phyloP scores from a whole-genome alignment of 2,888 invertebrate species.

The Zygothrica quintamaculata region DNA sequence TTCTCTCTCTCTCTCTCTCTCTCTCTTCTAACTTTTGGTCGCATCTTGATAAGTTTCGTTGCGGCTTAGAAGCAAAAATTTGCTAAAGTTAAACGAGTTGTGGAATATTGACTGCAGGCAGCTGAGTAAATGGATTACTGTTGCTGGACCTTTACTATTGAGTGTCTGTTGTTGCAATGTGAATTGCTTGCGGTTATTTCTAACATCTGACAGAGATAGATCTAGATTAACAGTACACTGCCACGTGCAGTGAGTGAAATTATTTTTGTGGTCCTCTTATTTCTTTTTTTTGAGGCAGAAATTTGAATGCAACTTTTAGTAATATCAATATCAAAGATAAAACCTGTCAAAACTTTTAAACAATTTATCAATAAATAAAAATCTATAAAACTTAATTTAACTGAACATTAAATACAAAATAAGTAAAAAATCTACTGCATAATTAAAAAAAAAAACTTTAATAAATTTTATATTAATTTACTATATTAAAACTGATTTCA shows the following conservation, averaged over 20 bases:
- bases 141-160: slow-evolving; percentile 22
- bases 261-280: not conserved
- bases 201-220: not conserved
- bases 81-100: slow-evolving; percentile 65
- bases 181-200: slow-evolving; percentile 28
- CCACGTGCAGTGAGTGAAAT: not conserved
- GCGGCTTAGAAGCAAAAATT: slow-evolving; percentile 64
- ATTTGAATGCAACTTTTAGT: too few relatives aligned
- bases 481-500: slow-evolving; percentile 1
- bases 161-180: slow-evolving; percentile 16
- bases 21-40: not conserved
- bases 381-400: too few relatives aligned
- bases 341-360: too few relatives aligned
- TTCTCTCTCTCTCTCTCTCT: not conserved
- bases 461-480: slow-evolving; percentile 16
- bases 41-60: slow-evolving; percentile 50
- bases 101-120: slow-evolving; percentile 54
- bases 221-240: not conserved
- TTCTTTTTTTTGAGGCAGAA: too few relatives aligned
- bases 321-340: too few relatives aligned
- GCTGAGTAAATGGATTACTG: slow-evolving; percentile 65
- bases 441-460: not conserved
- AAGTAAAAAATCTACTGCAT: not conserved
- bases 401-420: not conserved
- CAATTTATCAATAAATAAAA: too few relatives aligned